These are phyloP conservation scores for Muscidifurax raptorellus DNA, from an alignment of 1,140 invertebrate genomes.

Conservation along the genomic window DNA sequence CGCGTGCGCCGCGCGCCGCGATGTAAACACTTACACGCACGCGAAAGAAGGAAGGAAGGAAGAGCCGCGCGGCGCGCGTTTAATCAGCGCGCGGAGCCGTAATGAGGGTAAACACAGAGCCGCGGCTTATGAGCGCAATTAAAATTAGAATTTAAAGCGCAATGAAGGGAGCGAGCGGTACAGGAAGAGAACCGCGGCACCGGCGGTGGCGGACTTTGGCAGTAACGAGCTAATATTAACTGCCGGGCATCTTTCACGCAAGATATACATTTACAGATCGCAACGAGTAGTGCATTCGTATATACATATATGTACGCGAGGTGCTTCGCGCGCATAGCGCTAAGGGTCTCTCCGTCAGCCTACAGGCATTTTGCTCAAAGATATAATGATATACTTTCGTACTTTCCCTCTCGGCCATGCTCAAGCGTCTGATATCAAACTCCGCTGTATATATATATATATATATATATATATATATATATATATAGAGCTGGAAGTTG, in stretches of 20 bases:
- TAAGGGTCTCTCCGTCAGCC: too few species aligned
- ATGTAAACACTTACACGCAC: too few species aligned
- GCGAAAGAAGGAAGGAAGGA: neutral
- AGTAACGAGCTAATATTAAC: slow-evolving; percentile 49
- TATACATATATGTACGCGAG: neutral
- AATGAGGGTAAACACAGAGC: slow-evolving; percentile 45
- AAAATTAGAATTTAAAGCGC: slow-evolving; percentile 52
- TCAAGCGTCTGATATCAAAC: too few species aligned
- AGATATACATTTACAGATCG: slow-evolving; percentile 22
- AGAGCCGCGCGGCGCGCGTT: neutral
- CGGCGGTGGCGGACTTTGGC: slow-evolving; percentile 9
- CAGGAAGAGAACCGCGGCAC: neutral
- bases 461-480: too few species aligned
- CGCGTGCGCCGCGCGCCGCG: slow-evolving; percentile 15
- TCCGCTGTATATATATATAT: too few species aligned
- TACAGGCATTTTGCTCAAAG: too few species aligned
- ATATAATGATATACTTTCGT: too few species aligned
- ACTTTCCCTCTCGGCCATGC: too few species aligned
- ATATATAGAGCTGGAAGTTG: too few species aligned
- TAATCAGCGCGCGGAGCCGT: neutral
- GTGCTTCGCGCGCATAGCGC: neutral
- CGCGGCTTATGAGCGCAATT: slow-evolving; percentile 43
- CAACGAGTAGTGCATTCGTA: neutral
- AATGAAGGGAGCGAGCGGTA: neutral
- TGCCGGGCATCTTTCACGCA: slow-evolving; percentile 43